Evolutionary conservation across 2,888 invertebrate species (phyloP).

Genomic region (Epistrophe grossulariae): DNA sequence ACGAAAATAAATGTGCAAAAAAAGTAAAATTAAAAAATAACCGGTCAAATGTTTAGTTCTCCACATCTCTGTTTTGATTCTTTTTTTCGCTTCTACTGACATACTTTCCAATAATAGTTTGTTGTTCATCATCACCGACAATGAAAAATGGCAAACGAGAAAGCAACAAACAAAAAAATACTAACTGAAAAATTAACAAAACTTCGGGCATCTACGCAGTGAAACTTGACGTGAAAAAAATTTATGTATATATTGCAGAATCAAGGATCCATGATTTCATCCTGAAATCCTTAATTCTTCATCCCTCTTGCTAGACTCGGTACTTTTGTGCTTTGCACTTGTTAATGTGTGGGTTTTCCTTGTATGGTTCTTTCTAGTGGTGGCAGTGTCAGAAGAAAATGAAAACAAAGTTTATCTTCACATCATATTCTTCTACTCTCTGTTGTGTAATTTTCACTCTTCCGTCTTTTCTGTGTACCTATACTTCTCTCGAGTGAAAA

Average conservation of each 20-base stretch:
- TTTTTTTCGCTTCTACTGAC: conserved; percentile 37
- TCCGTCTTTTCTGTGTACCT: conserved; percentile 33
- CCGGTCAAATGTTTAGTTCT: conserved; percentile 29
- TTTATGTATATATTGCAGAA: conserved; percentile 25
- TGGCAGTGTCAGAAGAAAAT: conserved; percentile 17
- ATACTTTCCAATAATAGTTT: conserved; percentile 29
- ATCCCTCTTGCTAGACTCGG: conserved; percentile 8
- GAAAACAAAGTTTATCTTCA: conserved; percentile 24
- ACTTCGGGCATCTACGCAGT: conserved; percentile 33
- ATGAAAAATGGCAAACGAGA: neutral
- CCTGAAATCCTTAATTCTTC: conserved; percentile 29
- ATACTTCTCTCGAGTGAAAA: conserved; percentile 62
- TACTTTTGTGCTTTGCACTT: conserved; percentile 23
- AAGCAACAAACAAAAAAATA: neutral
- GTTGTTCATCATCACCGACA: neutral
- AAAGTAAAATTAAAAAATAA: conserved; percentile 21
- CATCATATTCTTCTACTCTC: neutral
- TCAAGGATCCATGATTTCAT: conserved; percentile 45
- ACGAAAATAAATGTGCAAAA: neutral
- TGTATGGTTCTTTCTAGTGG: neutral
- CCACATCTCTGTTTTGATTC: conserved; percentile 63
- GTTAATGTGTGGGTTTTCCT: conserved; percentile 14
- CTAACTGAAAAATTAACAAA: conserved; percentile 13
- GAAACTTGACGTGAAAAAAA: conserved; percentile 35
- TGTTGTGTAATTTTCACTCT: conserved; percentile 57